Evolutionary conservation across 2,888 invertebrate species (phyloP).

Genomic region (Cactoblastis cactorum): DNA sequence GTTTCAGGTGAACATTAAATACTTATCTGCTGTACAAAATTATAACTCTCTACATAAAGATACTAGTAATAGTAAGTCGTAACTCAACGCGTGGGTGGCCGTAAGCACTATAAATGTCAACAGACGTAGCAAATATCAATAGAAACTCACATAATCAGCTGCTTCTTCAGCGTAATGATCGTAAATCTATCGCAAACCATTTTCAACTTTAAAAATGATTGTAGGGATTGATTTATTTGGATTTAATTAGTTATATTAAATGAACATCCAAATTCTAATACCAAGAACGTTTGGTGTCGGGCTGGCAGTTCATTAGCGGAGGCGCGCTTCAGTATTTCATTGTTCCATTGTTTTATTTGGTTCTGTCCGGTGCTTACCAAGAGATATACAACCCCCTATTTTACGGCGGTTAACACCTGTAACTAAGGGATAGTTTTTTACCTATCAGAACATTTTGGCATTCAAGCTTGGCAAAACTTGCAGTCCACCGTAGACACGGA

Average conservation of each 20-base stretch:
- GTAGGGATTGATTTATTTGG: slow-evolving; percentile 1
- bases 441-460: slow-evolving; percentile 20
- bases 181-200: slow-evolving; percentile 14
- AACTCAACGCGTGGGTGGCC: slow-evolving; percentile 17
- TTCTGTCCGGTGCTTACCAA: slow-evolving; percentile 48
- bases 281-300: slow-evolving; percentile 37
- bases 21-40: not conserved
- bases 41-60: not conserved
- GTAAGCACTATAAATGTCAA: slow-evolving; percentile 18
- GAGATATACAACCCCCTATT: slow-evolving; percentile 45
- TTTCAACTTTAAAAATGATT: not conserved
- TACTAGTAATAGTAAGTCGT: slow-evolving; percentile 6
- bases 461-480: slow-evolving; percentile 22
- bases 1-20: not conserved
- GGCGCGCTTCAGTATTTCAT: slow-evolving; percentile 57
- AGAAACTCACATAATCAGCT: slow-evolving; percentile 9
- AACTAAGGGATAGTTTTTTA: slow-evolving; percentile 32
- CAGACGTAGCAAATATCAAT: slow-evolving; percentile 13
- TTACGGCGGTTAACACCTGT: slow-evolving; percentile 39
- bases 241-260: slow-evolving; percentile 22
- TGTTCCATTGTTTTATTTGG: slow-evolving; percentile 59
- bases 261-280: slow-evolving; percentile 39
- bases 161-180: slow-evolving; percentile 9
- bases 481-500: slow-evolving; percentile 47
- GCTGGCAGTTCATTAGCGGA: slow-evolving; percentile 53